These are phyloP conservation scores for Otis tarda DNA, from an alignment of 2,113 vertebrate genomes.

Conservation along the genomic window DNA sequence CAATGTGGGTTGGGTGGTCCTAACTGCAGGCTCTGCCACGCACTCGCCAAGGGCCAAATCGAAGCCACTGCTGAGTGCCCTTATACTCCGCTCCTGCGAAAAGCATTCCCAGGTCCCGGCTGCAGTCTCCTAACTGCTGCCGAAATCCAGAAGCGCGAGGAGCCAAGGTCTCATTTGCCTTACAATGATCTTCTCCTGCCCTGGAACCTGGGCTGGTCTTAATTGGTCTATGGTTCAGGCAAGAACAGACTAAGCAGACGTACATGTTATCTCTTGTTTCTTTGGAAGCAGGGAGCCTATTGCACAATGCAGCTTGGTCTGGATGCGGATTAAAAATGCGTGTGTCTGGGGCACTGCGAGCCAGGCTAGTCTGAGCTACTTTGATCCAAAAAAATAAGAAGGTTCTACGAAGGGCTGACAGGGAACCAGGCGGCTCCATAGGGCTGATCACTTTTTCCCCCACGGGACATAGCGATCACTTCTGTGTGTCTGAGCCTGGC, in stretches of 20 bases:
- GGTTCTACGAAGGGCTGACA: background rate
- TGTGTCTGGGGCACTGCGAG: constrained; percentile 41
- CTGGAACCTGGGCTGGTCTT: constrained; percentile 74
- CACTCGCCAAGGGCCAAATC: background rate
- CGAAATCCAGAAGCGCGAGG: background rate
- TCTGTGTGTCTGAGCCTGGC: background rate
- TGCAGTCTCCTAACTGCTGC: constrained; percentile 36
- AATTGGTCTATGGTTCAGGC: constrained; percentile 70
- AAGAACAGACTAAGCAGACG: constrained; percentile 65
- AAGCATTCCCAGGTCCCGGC: constrained; percentile 26
- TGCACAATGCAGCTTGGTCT: constrained; percentile 60
- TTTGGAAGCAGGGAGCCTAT: constrained; percentile 51
- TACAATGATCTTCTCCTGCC: constrained; percentile 66
- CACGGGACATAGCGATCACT: rapidly evolving
- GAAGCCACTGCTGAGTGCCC: background rate
- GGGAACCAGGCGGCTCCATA: background rate
- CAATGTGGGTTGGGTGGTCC: background rate
- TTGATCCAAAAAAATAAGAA: background rate
- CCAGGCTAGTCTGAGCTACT: constrained; percentile 9
- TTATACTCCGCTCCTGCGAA: background rate
- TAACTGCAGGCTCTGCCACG: background rate
- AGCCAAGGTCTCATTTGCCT: constrained; percentile 57
- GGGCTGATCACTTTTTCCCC: background rate
- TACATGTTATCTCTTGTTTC: constrained; percentile 76
- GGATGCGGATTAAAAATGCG: constrained; percentile 47